Base-by-base conservation (phyloP, 2,888 invertebrate species). In the Macroteleia sp. region DNA sequence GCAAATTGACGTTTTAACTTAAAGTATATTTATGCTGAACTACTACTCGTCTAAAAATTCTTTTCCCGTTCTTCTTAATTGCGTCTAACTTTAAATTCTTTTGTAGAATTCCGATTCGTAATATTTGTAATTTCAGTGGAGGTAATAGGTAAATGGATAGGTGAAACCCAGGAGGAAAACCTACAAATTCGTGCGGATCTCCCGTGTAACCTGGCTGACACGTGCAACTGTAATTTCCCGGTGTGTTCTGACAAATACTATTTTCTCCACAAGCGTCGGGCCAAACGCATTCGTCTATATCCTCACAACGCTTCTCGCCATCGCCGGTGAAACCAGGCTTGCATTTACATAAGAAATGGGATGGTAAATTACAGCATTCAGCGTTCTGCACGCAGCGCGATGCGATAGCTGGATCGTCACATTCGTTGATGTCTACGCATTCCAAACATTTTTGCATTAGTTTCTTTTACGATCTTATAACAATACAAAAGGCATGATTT, bases 341-440 rank as follows among this genome's bases (percentile, higher is more conserved):
- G 92, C 98, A 98, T 93, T 97, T 97, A 93, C 98, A 98, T 84
- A 97, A 95, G 92, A 97, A 98, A 93, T 97, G 97, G 83, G 97
- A 96, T 48, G 98, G 98, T 85, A 98, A 93, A 93, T 98, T 98
- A 91, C 98, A 98, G 92, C 98, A 98, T 91, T 97, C 97, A 39
- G 98, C 96, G 92, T 98, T 97, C 91, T 95, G 93, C 76, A 97
- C 97, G 92, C 98, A 98, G 87, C 96, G 94, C 74, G 95, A 94
- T 32, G 96, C 95, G 87, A 97, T 93, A 78, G 94, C 93, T 79
- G 97, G 97, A 92, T 97, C 96, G 88, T 95, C 95, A 92, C 98
- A 99, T 93, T 99, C 98, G 93, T 99, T 96, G 92, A 98, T 97
- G 92, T 97, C 97, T 97, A 91, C 4, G 50, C 5, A 8, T 48